Base-by-base conservation (phyloP, 2,113 vertebrate genomes). In the Gasterosteus nipponicus region DNA sequence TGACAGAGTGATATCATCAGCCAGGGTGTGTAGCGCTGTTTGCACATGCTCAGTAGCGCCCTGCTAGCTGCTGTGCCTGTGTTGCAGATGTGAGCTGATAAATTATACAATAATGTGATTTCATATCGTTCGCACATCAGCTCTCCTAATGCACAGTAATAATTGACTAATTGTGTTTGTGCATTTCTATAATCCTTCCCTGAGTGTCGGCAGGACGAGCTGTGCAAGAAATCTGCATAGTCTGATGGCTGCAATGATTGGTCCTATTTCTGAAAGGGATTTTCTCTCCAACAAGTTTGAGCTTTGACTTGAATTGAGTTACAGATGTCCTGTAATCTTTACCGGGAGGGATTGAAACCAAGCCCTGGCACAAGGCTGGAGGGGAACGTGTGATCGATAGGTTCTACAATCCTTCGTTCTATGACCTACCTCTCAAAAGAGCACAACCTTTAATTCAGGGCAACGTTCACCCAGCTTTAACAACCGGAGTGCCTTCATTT, bases 281-380 rank as follows among this genome's bases (percentile, higher is more conserved):
- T 19, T 38, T 8, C 19, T 19, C 12, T 41, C 35, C 3, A 66
- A 57, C 15, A 35, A 5, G 8, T 63, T 10, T 57, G 18, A 12
- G 15, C 33, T 61, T 44, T 44, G 19, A 70, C 11, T 65, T 56
- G 5, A 38, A 38, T 68, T 49, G 47, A 35, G 31, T 26, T 19
- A 15, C 38, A 41, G 69, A 69, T 82, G 58, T 15, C 41, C 8
- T 26, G 18, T 31, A 75, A 33, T 62, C 19, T 80, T 26, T 10
- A 1, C 19, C 0, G 16, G 3, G 11, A 44, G 38, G 33, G 7
- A 35, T 69, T 42, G 51, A 41, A 62, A 61, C 62, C 16, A 7
- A 3, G 26, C 33, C n/a, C 33, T 42, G 35, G 2, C 15, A 2
- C 10, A 41, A 41, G 72, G 49, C 35, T 65, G 15, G 1, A 69